Percentiles rank a stretch among this genome's conserved stretches.
These are phyloP conservation scores for Macroglossus sobrinus DNA, from an alignment of 2,113 vertebrate species.

Conservation along the genomic window DNA sequence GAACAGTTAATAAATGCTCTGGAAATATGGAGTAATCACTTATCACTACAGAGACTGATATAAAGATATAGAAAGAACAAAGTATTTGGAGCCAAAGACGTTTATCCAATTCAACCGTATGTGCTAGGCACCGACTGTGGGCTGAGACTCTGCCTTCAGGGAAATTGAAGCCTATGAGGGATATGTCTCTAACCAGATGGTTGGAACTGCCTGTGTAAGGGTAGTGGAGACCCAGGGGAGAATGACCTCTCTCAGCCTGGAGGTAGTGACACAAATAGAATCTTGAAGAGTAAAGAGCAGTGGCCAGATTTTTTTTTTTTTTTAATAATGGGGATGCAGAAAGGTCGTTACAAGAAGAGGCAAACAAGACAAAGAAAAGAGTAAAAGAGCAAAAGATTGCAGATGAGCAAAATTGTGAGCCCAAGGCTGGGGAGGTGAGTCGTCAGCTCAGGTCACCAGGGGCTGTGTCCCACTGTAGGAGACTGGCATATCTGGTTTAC, in stretches of 20 bases:
- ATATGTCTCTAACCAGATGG: neutral
- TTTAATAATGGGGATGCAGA: neutral
- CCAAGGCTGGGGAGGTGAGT: neutral
- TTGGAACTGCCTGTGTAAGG: neutral
- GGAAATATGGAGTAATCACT: neutral
- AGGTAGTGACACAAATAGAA: neutral
- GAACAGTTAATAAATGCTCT: neutral
- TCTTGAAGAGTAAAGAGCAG: neutral
- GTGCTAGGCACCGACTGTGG: neutral
- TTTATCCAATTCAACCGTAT: neutral
- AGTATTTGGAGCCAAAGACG: neutral
- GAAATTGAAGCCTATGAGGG: rapidly evolving
- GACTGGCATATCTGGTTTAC: no score
- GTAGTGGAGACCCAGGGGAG: neutral
- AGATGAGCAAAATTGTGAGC: neutral
- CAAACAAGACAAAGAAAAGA: neutral
- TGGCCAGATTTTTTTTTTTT: neutral
- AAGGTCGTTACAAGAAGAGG: neutral
- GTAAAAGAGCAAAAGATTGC: neutral
- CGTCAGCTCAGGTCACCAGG: neutral
- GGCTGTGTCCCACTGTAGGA: neutral
- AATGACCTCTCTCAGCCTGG: neutral
- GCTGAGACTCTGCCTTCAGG: neutral
- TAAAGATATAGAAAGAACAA: neutral
- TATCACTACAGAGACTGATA: neutral